These are phyloP conservation scores for Lethenteron reissneri DNA, from an alignment of 2,113 vertebrate species.

Conservation along the genomic window DNA sequence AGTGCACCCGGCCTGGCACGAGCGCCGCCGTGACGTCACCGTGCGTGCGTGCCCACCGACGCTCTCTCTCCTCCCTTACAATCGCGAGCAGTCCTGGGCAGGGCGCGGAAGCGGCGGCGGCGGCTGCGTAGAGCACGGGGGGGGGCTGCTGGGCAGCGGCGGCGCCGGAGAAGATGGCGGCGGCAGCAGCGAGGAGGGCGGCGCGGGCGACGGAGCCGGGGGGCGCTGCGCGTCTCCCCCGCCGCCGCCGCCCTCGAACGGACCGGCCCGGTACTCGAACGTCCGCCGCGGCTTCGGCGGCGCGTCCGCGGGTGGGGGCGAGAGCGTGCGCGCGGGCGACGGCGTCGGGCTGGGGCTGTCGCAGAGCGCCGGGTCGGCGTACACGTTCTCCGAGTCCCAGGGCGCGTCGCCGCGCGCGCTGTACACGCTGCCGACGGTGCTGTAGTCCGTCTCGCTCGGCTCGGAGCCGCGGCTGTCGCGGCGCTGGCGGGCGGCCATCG, in stretches of 20 bases:
- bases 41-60: too few species aligned
- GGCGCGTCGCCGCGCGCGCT: neutral
- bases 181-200: neutral
- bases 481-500: neutral
- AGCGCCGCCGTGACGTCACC: too few species aligned
- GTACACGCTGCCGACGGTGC: neutral
- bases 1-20: too few species aligned
- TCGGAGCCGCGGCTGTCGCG: neutral
- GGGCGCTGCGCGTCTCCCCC: neutral
- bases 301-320: neutral
- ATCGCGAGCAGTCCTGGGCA: too few species aligned
- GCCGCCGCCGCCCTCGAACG: neutral
- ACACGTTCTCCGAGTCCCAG: neutral
- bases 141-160: too few species aligned
- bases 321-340: neutral
- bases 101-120: too few species aligned
- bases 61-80: too few species aligned
- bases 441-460: slow-evolving; percentile 5
- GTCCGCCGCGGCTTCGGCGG: slow-evolving; percentile 5
- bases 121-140: too few species aligned
- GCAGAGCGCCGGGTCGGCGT: neutral
- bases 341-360: neutral
- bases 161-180: neutral
- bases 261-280: neutral
- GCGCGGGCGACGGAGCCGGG: neutral